Percentiles rank a stretch among this genome's conserved stretches.
Conservation (phyloP, 2,888 invertebrate genomes). For the Cloeon dipterum region DNA sequence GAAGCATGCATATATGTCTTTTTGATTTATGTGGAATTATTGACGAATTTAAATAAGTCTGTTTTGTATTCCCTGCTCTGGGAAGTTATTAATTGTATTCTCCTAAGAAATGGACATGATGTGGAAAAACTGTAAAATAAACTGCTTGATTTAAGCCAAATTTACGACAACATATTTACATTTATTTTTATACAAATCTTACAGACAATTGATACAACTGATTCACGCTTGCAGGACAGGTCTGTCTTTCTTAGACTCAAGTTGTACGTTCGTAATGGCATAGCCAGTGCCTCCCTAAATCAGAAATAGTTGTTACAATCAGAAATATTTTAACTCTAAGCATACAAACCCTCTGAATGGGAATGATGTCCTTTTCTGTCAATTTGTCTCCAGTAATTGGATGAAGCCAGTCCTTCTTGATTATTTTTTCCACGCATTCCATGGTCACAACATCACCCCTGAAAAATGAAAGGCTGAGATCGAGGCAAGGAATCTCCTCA, state of each 20-base stretch:
- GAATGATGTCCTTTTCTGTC: conserved; percentile 78
- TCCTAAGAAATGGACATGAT: no score
- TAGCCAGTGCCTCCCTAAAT: conserved; percentile 84
- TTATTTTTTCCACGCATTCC: conserved; percentile 90
- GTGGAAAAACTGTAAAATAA: no score
- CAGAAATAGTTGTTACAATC: conserved; percentile 3
- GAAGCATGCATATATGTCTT: no score
- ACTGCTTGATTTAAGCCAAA: no score
- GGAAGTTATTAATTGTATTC: no score
- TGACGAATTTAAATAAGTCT: no score
- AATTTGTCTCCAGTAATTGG: conserved; percentile 70
- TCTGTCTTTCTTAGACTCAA: conserved; percentile 61
- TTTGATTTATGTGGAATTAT: no score
- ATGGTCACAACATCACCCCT: conserved; percentile 89
- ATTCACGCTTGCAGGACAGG: conserved; percentile 62
- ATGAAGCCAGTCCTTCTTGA: conserved; percentile 91
- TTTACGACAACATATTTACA: no score
- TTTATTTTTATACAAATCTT: no score
- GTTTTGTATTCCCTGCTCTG: no score
- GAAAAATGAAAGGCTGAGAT: conserved; percentile 18
- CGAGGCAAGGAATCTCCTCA: no score
- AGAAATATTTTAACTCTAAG: conserved; percentile 1
- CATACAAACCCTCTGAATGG: conserved; percentile 46
- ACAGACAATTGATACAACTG: no score
- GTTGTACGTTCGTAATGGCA: conserved; percentile 57